Conservation (phyloP, 2,113 vertebrate species). For the Larimichthys crocea region DNA sequence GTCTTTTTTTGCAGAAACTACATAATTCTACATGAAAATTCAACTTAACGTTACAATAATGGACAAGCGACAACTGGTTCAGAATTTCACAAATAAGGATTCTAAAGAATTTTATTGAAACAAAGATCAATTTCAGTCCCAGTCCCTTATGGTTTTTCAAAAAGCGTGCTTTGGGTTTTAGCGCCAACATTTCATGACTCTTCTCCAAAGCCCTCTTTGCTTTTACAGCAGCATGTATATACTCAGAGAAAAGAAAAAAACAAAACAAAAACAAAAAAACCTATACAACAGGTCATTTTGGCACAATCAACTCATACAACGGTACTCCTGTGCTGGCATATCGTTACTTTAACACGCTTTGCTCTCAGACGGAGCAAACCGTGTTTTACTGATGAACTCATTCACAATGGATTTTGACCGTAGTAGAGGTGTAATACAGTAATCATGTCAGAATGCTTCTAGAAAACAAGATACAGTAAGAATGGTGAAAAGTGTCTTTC, state of each 20-base stretch:
- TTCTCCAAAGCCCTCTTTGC: conserved; percentile 77
- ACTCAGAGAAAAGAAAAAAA: conserved; percentile 43
- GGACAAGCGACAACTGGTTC: conserved; percentile 33
- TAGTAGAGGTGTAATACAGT: conserved; percentile 61
- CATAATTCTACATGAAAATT: not conserved
- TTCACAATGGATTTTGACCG: conserved; percentile 52
- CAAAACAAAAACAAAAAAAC: conserved; percentile 27
- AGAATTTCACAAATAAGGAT: conserved; percentile 69
- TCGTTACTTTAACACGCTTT: conserved; percentile 51
- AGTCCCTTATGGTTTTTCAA: conserved; percentile 83
- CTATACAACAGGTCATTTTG: conserved; percentile 83
- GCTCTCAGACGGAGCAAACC: conserved; percentile 59
- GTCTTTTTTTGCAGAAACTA: not conserved
- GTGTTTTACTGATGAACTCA: conserved; percentile 46
- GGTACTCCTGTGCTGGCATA: conserved; percentile 71
- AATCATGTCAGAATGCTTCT: conserved; percentile 46
- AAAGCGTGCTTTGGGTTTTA: conserved; percentile 85
- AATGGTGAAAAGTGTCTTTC: conserved; percentile 35
- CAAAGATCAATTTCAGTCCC: conserved; percentile 85
- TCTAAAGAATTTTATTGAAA: conserved; percentile 87
- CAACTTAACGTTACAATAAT: conserved; percentile 1
- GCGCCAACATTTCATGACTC: conserved; percentile 74
- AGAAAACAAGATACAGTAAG: conserved; percentile 52
- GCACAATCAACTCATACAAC: conserved; percentile 79
- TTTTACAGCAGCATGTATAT: conserved; percentile 80